Evolutionary conservation across 1,140 invertebrate species (phyloP).

Genomic region (Lutraria rhynchaena): DNA sequence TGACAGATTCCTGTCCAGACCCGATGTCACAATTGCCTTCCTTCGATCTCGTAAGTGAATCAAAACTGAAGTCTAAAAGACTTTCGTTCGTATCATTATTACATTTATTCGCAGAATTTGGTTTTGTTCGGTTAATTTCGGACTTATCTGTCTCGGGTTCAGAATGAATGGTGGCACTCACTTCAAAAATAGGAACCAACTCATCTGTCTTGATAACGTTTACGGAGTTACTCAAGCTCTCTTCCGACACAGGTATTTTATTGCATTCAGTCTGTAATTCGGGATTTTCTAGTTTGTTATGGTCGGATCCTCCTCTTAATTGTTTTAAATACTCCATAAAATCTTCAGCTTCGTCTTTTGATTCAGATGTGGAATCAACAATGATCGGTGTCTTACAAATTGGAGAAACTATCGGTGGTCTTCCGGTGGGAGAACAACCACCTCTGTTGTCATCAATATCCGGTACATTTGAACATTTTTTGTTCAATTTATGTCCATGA

Average conservation of each 20-base stretch:
- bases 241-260: neutral
- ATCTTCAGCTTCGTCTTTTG: conserved; percentile 40
- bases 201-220: neutral
- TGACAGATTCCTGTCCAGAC: too few species aligned
- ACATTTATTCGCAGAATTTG: too few species aligned
- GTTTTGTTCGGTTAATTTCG: neutral
- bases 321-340: conserved; percentile 48
- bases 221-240: neutral
- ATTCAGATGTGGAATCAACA: neutral
- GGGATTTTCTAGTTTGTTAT: neutral
- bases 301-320: conserved; percentile 1
- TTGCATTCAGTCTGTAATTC: neutral
- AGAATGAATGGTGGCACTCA: neutral
- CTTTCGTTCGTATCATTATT: neutral
- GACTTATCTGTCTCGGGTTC: too few species aligned
- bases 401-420: conserved; percentile 12
- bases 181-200: conserved; percentile 11
- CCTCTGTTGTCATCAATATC: too few species aligned
- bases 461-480: too few species aligned
- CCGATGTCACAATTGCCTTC: neutral
- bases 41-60: neutral
- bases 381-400: conserved; percentile 43
- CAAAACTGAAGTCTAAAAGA: conserved; percentile 19
- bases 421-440: neutral
- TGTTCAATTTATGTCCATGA: neutral